These are phyloP conservation scores for Bombus ignitus DNA, from an alignment of 1,140 invertebrate species.

Conservation along the genomic window DNA sequence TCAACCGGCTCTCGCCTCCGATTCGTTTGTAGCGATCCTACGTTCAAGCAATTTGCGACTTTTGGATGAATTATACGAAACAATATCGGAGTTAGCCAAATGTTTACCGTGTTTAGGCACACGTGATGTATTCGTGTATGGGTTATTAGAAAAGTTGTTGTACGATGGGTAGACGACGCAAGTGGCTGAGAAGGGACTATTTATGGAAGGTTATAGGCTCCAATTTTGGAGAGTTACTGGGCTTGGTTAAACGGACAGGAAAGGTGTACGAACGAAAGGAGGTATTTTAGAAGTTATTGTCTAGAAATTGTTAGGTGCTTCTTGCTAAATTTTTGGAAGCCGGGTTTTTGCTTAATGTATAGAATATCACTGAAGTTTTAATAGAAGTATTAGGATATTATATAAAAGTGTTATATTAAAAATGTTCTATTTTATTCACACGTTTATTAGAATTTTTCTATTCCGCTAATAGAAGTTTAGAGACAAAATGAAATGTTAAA, in stretches of 20 bases:
- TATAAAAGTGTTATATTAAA: too few relatives aligned
- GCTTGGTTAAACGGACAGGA: background rate
- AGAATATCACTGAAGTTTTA: too few relatives aligned
- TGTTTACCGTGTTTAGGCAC: background rate
- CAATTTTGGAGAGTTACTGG: background rate
- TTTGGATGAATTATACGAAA: constrained; percentile 58
- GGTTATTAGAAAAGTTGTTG: constrained; percentile 40
- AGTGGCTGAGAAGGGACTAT: background rate
- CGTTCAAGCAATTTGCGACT: background rate
- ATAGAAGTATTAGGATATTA: too few relatives aligned
- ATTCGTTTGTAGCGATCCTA: background rate
- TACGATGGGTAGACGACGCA: background rate
- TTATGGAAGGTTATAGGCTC: background rate
- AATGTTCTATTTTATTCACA: background rate
- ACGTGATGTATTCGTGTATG: constrained; percentile 23
- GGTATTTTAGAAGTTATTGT: too few relatives aligned
- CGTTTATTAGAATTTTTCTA: background rate
- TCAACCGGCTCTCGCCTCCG: background rate
- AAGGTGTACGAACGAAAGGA: background rate
- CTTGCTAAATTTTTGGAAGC: too few relatives aligned
- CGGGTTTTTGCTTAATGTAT: too few relatives aligned
- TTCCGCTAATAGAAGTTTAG: background rate
- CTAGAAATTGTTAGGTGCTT: too few relatives aligned
- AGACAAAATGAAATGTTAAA: background rate
- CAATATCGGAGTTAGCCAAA: constrained; percentile 44